Percentiles rank a stretch among this genome's conserved stretches.
Conservation (phyloP, 2,797 vertebrate genomes). For the Erethizon dorsatum region DNA sequence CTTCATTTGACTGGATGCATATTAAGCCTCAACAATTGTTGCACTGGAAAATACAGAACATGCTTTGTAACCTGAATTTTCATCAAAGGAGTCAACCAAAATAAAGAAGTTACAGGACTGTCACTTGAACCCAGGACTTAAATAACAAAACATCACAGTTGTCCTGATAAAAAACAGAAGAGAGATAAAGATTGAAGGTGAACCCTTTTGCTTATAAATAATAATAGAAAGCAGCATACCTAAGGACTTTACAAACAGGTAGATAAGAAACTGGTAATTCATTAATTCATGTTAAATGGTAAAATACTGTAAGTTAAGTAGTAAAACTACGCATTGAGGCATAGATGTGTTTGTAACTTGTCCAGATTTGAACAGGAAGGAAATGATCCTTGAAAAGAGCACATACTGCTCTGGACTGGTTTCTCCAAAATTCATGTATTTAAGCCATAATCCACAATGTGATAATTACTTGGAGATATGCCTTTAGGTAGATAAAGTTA, state of each 20-base stretch:
- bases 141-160: neutral
- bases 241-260: neutral
- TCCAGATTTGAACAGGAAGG: slow-evolving; percentile 15
- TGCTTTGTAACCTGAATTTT: slow-evolving; percentile 36
- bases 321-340: neutral
- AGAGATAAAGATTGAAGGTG: neutral
- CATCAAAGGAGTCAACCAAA: slow-evolving; percentile 29
- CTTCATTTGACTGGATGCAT: neutral
- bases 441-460: neutral
- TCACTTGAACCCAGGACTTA: slow-evolving; percentile 20
- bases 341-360: neutral
- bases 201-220: slow-evolving; percentile 30
- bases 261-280: neutral
- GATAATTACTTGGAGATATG: neutral
- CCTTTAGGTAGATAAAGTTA: neutral
- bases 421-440: neutral
- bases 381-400: neutral
- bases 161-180: slow-evolving; percentile 24
- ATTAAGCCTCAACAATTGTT: slow-evolving; percentile 1
- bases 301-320: neutral
- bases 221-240: neutral
- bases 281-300: slow-evolving; percentile 19
- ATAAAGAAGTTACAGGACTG: neutral
- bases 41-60: slow-evolving; percentile 6
- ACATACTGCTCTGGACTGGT: neutral